Base-by-base conservation (phyloP, 2,113 vertebrate species). In the Entosphenus tridentatus region DNA sequence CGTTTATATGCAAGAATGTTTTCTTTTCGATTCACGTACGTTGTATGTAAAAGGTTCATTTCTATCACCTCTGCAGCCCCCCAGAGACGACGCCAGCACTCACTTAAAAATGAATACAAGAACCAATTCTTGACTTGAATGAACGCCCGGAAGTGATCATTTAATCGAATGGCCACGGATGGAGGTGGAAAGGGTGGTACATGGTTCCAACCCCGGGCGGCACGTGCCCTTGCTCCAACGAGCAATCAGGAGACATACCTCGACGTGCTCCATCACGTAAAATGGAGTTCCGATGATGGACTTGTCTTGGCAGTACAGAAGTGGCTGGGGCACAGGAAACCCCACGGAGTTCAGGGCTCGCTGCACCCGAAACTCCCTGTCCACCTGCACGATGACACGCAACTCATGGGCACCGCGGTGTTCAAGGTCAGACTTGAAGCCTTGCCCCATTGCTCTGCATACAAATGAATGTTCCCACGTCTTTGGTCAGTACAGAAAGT, bases 251-350 rank as follows among this genome's bases (percentile, higher is more conserved):
- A 56, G 18, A 73, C 74, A 39, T 76, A 89, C 92, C 82, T 81
- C 77, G 13, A 96, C 81, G 69, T 87, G 84, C 57, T 87, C 81
- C 92, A 96, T 96, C 56, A 96, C 12, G 69, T 95, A 96, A 74
- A 97, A 97, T 70, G 95, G 85, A 2, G 87, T 88, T 73, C 88
- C 90, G 55, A 90, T 89, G 71, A 96, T 3, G 21, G 83, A 80
- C 18, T 70, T 5, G 0, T 95, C 85, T 4, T 72, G 71, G 72
- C 89, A 92, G 70, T 85, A 83, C 57, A 95, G 62, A 8, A 96
- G 72, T 2, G 89, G 86, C 76, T 82, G 78, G 62, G 91, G 85
- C 56, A 95, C 88, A 1, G 89, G 89, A 77, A 95, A 96, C 13
- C 86, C 87, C 73, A 74, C 57, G 2, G 80, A 78, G 78, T 82